A percentile compares a stretch with the other conserved stretches of the same genome.
Evolutionary conservation across 2,797 vertebrate species (phyloP).

Genomic region (Neopelma chrysocephalum): DNA sequence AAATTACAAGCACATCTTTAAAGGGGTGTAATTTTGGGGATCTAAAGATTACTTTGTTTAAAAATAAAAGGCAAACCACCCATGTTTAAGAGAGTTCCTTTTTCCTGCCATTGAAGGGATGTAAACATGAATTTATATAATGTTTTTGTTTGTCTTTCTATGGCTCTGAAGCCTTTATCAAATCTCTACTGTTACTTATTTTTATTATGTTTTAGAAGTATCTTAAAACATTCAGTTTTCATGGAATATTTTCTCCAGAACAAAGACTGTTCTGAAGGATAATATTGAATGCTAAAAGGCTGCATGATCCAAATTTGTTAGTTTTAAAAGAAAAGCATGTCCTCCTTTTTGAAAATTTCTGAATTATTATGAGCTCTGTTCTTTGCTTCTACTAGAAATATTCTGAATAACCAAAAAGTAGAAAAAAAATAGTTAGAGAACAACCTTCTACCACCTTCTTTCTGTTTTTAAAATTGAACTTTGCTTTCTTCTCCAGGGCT

Average conservation of each 20-base stretch:
- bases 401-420: background rate
- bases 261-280: conserved; percentile 17
- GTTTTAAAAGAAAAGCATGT: conserved; percentile 32
- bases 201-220: background rate
- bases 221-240: background rate
- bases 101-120: background rate
- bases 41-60: background rate
- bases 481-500: background rate
- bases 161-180: background rate
- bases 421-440: background rate
- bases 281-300: conserved; percentile 7
- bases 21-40: background rate
- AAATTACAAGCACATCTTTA: background rate
- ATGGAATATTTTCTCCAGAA: conserved; percentile 17
- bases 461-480: background rate
- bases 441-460: background rate
- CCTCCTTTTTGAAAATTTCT: background rate
- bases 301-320: background rate
- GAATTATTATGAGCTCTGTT: background rate
- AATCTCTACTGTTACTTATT: background rate
- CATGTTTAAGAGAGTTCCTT: background rate
- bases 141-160: background rate
- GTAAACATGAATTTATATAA: background rate
- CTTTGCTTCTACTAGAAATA: background rate
- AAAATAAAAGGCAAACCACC: background rate